Evolutionary conservation across 2,113 vertebrate genomes (phyloP).

Genomic region (Poecile atricapillus): DNA sequence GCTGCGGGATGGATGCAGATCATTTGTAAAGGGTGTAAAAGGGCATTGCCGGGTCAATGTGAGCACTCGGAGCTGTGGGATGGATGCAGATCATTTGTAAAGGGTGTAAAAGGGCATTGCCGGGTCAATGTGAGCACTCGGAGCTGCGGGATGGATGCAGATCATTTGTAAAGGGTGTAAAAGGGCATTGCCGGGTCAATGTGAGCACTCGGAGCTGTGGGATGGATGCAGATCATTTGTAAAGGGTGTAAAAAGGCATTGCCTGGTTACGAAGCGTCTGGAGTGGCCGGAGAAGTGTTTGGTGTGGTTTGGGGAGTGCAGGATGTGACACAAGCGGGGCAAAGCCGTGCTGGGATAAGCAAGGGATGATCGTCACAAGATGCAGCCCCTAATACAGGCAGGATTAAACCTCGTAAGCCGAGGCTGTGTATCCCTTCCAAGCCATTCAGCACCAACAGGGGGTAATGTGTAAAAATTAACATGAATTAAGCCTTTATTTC

Average conservation of each 20-base stretch:
- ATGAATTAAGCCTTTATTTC: background rate
- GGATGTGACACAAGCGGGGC: background rate
- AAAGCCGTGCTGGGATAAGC: background rate
- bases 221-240: background rate
- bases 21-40: background rate
- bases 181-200: background rate
- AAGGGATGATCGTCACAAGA: background rate
- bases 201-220: fast-evolving
- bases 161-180: background rate
- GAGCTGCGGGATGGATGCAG: background rate
- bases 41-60: fast-evolving
- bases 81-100: background rate
- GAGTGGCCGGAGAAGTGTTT: fast-evolving
- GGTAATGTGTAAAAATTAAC: background rate
- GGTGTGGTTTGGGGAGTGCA: fast-evolving
- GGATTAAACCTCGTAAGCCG: background rate
- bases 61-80: fast-evolving
- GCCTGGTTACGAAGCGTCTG: background rate
- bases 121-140: fast-evolving
- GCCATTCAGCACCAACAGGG: background rate
- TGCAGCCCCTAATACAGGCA: background rate
- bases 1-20: background rate
- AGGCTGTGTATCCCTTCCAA: background rate
- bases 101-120: fast-evolving
- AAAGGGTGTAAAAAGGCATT: fast-evolving